Evolutionary conservation across 2,888 invertebrate species (phyloP).

Genomic region (Drosophila vallismaia): DNA sequence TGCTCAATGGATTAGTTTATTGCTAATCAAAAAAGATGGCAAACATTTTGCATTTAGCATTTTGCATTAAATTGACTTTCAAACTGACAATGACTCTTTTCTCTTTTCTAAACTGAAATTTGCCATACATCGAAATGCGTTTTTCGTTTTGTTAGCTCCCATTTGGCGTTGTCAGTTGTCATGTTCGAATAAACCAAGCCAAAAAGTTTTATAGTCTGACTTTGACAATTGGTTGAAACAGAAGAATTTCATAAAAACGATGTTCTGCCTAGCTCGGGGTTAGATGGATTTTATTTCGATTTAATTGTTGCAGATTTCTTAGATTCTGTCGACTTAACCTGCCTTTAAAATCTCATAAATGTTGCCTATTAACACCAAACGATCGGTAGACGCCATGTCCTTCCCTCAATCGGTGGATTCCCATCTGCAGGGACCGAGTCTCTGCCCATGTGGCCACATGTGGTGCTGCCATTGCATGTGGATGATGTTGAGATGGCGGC

Average conservation of each 20-base stretch:
- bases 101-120: conserved; percentile 18
- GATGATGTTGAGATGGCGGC: conserved; percentile 55
- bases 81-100: conserved; percentile 64
- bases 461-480: conserved; percentile 54
- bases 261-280: background rate
- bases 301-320: background rate
- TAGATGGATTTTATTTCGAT: background rate
- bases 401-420: background rate
- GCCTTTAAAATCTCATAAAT: conserved; percentile 1
- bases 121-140: conserved; percentile 40
- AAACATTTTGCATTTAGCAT: conserved; percentile 59
- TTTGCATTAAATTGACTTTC: conserved; percentile 76
- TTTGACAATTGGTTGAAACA: conserved; percentile 49
- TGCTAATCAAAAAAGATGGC: conserved; percentile 77
- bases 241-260: background rate
- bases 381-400: conserved; percentile 13
- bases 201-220: conserved; percentile 35
- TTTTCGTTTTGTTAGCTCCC: conserved; percentile 2
- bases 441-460: conserved; percentile 62
- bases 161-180: conserved; percentile 1
- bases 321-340: background rate
- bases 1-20: conserved; percentile 72
- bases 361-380: conserved; percentile 9
- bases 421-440: conserved; percentile 16
- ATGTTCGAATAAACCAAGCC: conserved; percentile 4